These are phyloP conservation scores for Lycophotia porphyrea DNA, from an alignment of 2,888 invertebrate species.

Conservation along the genomic window DNA sequence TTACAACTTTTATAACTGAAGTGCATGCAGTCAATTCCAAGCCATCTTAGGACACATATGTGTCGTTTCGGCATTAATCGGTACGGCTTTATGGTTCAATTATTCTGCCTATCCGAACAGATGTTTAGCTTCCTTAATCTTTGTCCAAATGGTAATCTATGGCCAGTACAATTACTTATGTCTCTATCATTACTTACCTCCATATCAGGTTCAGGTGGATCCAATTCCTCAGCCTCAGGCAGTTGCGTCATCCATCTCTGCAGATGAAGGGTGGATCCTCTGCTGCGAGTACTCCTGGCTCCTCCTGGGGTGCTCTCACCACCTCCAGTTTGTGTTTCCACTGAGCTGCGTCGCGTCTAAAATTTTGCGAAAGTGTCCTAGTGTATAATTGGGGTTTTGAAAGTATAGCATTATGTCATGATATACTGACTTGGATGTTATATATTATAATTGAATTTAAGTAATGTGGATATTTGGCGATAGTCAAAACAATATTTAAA, in stretches of 20 bases:
- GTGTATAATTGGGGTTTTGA: neutral
- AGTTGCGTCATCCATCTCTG: slow-evolving; percentile 96
- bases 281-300: slow-evolving; percentile 89
- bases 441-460: neutral
- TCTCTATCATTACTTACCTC: slow-evolving; percentile 80
- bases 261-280: slow-evolving; percentile 93
- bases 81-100: too few species aligned
- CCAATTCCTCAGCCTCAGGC: slow-evolving; percentile 90
- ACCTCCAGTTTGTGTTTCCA: slow-evolving; percentile 85
- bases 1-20: neutral
- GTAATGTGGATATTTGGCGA: slow-evolving; percentile 73
- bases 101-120: too few species aligned
- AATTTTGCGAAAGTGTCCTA: slow-evolving; percentile 44
- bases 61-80: too few species aligned
- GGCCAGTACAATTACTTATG: neutral
- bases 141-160: neutral
- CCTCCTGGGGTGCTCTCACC: slow-evolving; percentile 84
- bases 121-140: neutral
- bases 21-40: neutral
- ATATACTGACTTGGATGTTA: neutral
- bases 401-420: neutral
- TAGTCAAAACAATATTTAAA: slow-evolving; percentile 13
- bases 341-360: slow-evolving; percentile 86
- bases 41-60: too few species aligned
- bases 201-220: slow-evolving; percentile 89